Evolutionary conservation across 2,113 vertebrate species (phyloP), one percentile per base, ranked within the genome.

Genomic region (Colius striatus): DNA sequence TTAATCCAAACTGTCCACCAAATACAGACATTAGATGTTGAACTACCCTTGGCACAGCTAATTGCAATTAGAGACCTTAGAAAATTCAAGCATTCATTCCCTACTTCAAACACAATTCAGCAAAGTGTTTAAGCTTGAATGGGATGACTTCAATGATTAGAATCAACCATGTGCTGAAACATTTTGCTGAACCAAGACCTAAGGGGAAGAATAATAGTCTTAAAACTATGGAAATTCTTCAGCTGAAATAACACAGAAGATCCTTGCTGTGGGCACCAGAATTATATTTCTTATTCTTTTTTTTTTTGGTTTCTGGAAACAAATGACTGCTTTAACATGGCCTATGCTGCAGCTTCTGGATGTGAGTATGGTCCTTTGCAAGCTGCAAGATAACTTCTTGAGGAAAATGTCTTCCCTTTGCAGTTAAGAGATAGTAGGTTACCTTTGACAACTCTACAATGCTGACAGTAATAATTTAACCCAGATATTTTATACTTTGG

Each of bases 21-120:
- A 92, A 92, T 87, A 65, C 57, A 95, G 85, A 94, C 96, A 92
- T 76, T 81, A 95, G 9, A 95, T 91, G 27, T 93, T 95, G 93
- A 96, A 88, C 72, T 76, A 93, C 57, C 30, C 73, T 89, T 92
- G 75, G 90, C 83, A 87, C 72, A 89, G 70, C 48, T 94, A 95
- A 80, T 94, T 96, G 94, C 84, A 96, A 88, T 96, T 93, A 96
- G 88, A 87, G 70, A 92, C 85, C 90, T 96, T 93, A 93, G 85
- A 92, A 95, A 96, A 96, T 92, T 93, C 86, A 84, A 79, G 77
- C 58, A 90, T 65, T 95, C 34, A 0, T 93, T 93, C 50, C 58
- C 86, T 76, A 88, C 92, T 97, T 95, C 55, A 96, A 96, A 96
- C 45, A 84, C 73, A 95, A 90, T 89, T 92, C 90, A 90, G 68